Conservation (phyloP, 2,113 vertebrate genomes). For the Spea multiplicata region DNA sequence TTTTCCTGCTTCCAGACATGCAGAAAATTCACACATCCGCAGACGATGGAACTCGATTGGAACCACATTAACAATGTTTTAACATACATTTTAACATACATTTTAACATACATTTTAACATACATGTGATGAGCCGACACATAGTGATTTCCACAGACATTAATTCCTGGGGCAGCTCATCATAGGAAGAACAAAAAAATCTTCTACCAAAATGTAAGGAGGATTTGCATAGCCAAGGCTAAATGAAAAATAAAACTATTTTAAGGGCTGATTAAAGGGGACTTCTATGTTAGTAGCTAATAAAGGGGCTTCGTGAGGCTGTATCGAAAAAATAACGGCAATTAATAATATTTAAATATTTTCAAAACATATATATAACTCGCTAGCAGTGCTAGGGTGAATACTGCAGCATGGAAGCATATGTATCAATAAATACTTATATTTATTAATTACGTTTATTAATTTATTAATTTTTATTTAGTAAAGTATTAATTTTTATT, state of each 20-base stretch:
- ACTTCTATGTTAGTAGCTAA: no score
- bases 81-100: conserved; percentile 64
- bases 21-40: conserved; percentile 60
- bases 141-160: conserved; percentile 47
- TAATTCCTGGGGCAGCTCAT: conserved; percentile 54
- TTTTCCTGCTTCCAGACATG: conserved; percentile 67
- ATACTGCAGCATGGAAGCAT: neutral
- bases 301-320: no score
- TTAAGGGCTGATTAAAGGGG: no score
- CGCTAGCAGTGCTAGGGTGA: neutral
- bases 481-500: no score
- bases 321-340: no score
- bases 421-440: neutral
- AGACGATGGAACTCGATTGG: conserved; percentile 64
- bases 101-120: conserved; percentile 51
- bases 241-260: no score
- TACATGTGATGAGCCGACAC: neutral
- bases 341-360: no score
- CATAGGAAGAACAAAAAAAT: conserved; percentile 35
- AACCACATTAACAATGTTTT: conserved; percentile 64
- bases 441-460: no score
- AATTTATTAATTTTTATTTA: no score
- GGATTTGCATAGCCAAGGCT: neutral
- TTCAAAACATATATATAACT: neutral
- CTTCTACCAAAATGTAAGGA: conserved; percentile 50